These are phyloP conservation scores for Eupithecia vulgata DNA, from an alignment of 2,888 invertebrate genomes.

Conservation along the genomic window DNA sequence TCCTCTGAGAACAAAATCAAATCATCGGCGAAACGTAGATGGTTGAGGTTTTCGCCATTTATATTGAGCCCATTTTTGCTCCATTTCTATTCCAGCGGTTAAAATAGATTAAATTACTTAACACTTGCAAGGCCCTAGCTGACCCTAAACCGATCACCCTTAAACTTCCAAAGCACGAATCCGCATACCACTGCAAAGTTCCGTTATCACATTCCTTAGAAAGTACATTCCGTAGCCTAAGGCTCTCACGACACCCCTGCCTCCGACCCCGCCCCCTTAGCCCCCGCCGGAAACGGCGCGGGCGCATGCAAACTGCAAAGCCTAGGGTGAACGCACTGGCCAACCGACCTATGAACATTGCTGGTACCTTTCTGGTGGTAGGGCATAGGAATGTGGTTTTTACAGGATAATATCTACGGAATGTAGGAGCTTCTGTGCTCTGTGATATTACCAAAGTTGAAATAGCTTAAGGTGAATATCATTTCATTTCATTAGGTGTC, in stretches of 20 bases:
- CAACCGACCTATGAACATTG: conserved; percentile 25
- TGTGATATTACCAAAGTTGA: background rate
- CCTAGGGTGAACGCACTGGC: conserved; percentile 50
- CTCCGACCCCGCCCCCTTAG: conserved; percentile 19
- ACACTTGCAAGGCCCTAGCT: background rate
- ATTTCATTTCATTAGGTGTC: background rate
- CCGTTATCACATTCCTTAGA: conserved; percentile 33
- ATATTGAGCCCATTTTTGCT: no score
- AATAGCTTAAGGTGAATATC: no score
- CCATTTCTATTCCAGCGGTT: background rate
- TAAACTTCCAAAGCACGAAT: conserved; percentile 7
- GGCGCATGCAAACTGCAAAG: conserved; percentile 69
- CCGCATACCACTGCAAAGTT: conserved; percentile 14
- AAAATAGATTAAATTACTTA: background rate
- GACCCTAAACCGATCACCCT: conserved; percentile 16
- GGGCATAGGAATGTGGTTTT: background rate
- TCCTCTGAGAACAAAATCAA: no score
- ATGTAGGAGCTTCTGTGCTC: background rate
- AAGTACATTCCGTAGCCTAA: conserved; percentile 33
- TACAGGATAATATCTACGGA: conserved; percentile 1
- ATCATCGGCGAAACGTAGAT: no score
- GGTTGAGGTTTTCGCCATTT: no score
- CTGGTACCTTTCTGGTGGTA: background rate
- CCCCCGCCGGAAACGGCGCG: conserved; percentile 69
- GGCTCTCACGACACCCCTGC: conserved; percentile 34